These are phyloP conservation scores for Leptonema lineaticorne DNA, from an alignment of 1,140 invertebrate species.

Conservation along the genomic window DNA sequence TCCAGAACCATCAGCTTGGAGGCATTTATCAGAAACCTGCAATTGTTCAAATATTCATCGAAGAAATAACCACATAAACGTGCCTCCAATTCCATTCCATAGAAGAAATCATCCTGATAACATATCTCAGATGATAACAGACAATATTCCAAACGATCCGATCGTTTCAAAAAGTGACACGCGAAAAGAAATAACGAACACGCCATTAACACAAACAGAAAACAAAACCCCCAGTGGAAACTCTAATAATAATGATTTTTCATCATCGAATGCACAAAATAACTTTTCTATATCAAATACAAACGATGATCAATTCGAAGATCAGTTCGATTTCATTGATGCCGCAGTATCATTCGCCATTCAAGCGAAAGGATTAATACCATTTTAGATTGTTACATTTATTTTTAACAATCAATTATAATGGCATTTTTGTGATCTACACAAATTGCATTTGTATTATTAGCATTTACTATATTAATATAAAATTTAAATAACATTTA, in stretches of 20 bases:
- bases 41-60: slow-evolving; percentile 27
- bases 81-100: slow-evolving; percentile 32
- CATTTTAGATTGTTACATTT: slow-evolving; percentile 41
- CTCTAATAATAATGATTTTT: slow-evolving; percentile 45
- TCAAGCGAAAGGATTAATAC: slow-evolving; percentile 68
- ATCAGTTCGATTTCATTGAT: slow-evolving; percentile 63
- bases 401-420: no score
- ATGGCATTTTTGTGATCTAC: no score
- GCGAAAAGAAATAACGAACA: background rate
- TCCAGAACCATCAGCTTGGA: slow-evolving; percentile 18
- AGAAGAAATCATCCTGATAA: slow-evolving; percentile 27
- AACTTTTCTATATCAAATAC: slow-evolving; percentile 11
- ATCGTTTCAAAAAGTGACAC: background rate
- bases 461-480: no score
- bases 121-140: background rate
- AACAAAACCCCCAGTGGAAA: slow-evolving; percentile 35
- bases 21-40: slow-evolving; percentile 28
- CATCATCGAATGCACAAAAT: slow-evolving; percentile 42
- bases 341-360: slow-evolving; percentile 68
- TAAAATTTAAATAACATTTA: no score
- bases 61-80: background rate
- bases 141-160: background rate
- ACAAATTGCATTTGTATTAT: no score
- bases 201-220: slow-evolving; percentile 7
- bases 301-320: slow-evolving; percentile 37